These are phyloP conservation scores for Illadopsis cleaveri DNA, from an alignment of 2,113 vertebrate species.

Conservation along the genomic window DNA sequence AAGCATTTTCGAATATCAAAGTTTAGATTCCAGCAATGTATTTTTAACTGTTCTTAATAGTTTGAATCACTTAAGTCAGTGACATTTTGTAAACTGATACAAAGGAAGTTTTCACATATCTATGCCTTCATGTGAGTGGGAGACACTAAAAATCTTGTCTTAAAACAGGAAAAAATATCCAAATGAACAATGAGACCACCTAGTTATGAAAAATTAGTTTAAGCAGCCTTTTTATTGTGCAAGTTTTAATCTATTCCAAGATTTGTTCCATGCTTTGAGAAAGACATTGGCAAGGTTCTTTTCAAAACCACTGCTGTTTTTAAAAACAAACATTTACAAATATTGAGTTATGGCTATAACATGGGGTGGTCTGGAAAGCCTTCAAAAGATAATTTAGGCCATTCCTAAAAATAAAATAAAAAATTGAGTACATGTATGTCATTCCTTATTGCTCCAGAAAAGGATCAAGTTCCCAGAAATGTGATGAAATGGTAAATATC, in stretches of 20 bases:
- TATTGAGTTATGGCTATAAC: not conserved
- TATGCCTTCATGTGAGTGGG: not conserved
- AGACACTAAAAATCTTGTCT: not conserved
- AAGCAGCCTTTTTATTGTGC: not conserved
- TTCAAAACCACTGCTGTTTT: not conserved
- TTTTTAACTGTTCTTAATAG: not conserved
- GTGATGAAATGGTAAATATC: not conserved
- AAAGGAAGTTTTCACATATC: not conserved
- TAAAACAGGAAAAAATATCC: not conserved
- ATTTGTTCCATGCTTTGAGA: not conserved
- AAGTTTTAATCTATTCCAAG: not conserved
- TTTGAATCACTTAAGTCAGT: not conserved
- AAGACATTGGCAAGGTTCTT: not conserved
- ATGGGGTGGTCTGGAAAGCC: not conserved
- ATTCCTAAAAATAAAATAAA: not conserved
- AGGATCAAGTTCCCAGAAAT: not conserved
- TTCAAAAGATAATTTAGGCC: not conserved
- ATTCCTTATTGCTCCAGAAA: not conserved
- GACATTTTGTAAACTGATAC: not conserved
- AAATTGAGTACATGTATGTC: fast-evolving
- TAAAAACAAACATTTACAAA: constrained; percentile 6
- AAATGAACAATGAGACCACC: not conserved
- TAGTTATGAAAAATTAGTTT: not conserved
- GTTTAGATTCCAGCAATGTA: not conserved
- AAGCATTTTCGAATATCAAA: not conserved